Evolutionary conservation across 2,113 vertebrate species (phyloP).

Genomic region (Parotia lawesii): DNA sequence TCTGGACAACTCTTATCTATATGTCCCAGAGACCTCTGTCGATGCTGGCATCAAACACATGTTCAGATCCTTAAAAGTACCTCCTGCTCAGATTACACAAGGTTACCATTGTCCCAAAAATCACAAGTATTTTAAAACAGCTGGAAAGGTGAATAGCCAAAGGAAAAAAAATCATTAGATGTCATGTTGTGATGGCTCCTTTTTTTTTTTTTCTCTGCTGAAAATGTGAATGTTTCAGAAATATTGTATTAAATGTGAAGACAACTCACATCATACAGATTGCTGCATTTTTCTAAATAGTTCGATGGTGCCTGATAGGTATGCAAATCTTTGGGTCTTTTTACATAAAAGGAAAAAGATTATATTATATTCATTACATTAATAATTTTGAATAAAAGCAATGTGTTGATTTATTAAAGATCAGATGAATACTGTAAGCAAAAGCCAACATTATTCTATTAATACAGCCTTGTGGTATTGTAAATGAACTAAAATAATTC

Average conservation of each 20-base stretch:
- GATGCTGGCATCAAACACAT: slow-evolving; percentile 19
- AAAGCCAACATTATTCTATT: neutral
- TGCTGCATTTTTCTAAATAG: neutral
- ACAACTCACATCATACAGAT: neutral
- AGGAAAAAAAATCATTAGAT: neutral
- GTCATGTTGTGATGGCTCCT: neutral
- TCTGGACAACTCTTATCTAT: slow-evolving; percentile 68
- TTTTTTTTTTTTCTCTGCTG: neutral
- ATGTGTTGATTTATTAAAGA: neutral
- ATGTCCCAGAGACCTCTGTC: neutral
- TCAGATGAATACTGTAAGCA: neutral
- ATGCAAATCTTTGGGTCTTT: neutral
- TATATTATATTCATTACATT: neutral
- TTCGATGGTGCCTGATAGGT: neutral
- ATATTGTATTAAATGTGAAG: neutral
- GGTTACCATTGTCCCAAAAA: slow-evolving; percentile 25
- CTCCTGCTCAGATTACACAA: slow-evolving; percentile 43
- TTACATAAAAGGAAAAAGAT: neutral
- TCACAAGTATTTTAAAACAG: neutral
- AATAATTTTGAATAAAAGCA: neutral
- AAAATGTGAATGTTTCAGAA: neutral
- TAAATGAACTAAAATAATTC: neutral
- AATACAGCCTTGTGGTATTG: neutral
- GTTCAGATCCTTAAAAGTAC: neutral
- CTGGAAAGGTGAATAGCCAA: neutral